Evolutionary conservation across 30 jellyfish, hydroid and myxozoan species (phyloP).

Genomic region (Rhopilema esculentum): DNA sequence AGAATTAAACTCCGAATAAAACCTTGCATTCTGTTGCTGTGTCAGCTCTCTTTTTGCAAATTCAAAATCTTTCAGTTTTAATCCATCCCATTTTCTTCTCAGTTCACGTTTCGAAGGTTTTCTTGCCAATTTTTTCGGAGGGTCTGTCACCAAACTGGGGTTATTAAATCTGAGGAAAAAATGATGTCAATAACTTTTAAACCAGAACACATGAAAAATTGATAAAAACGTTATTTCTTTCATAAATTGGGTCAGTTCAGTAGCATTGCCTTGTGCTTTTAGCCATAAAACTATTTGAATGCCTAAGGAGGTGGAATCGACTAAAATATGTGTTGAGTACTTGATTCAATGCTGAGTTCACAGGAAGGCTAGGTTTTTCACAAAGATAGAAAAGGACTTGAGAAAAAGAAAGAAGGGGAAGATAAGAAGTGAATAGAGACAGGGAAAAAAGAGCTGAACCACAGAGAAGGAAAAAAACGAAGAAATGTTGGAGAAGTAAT

Average conservation of each 20-base stretch:
- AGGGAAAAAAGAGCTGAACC: neutral
- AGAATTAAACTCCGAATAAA: neutral
- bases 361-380: neutral
- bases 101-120: conserved; percentile 62
- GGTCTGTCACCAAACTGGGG: neutral
- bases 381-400: neutral
- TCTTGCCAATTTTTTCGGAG: conserved; percentile 36
- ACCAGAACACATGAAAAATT: too few relatives aligned
- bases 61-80: conserved; percentile 76
- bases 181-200: too few relatives aligned
- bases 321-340: too few relatives aligned
- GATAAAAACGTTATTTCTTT: too few relatives aligned
- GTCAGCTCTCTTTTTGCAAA: conserved; percentile 84
- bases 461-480: neutral
- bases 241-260: too few relatives aligned
- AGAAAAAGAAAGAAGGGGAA: neutral
- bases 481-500: neutral
- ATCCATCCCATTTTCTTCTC: conserved; percentile 50
- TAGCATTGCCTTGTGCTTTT: too few relatives aligned
- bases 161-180: conserved; percentile 25
- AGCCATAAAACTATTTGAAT: too few relatives aligned
- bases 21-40: conserved; percentile 86
- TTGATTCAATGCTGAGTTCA: too few relatives aligned
- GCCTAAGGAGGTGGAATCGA: too few relatives aligned
- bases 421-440: neutral